Base-by-base conservation (phyloP, 2,113 vertebrate species). In the Dunckerocampus dactyliophorus region DNA sequence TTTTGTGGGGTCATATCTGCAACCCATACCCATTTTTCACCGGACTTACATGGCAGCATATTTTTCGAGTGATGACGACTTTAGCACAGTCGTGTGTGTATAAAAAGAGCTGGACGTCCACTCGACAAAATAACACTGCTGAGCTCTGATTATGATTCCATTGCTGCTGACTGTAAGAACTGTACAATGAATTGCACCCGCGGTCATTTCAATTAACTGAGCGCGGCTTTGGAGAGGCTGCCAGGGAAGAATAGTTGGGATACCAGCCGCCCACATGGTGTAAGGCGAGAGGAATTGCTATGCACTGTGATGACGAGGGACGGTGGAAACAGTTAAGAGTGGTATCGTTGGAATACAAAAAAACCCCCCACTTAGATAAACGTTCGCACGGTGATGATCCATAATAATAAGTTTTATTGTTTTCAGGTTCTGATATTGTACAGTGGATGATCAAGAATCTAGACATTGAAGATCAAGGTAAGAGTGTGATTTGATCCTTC, bases 401-500 rank as follows among this genome's bases (percentile, higher is more conserved):
- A 83, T 75, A 34, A 48, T 19, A 6, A 22, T 85, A 76, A 78
- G 65, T 76, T 88, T 86, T 90, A 14, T 69, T 21, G 62, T 43
- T 1, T 85, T 62, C 86, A 98, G 95, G 96, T 83, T 95, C 95
- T 75, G 95, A 98, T 64, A 98, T 98, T 84, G 95, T 98, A 82
- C 96, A 97, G 24, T 98, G 96, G 96, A 92, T 98, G 92, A 92
- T 93, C 70, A 98, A 95, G 92, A 96, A 98, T 76, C 89, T 98
- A 83, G 94, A 90, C 52, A 95, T 98, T 82, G 96, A 98, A 86
- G 96, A 98, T 72, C 96, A 93, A 95, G 96, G 96, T 98, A 94
- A 72, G 50, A 34, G 22, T 28, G 28, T 8, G 16, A 19, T 39
- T n/a, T 4, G 3, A 54, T 37, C 34, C 17, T 3, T 16, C 31